Base-by-base conservation (phyloP, 1,140 invertebrate genomes). In the Drosophila repleta region DNA sequence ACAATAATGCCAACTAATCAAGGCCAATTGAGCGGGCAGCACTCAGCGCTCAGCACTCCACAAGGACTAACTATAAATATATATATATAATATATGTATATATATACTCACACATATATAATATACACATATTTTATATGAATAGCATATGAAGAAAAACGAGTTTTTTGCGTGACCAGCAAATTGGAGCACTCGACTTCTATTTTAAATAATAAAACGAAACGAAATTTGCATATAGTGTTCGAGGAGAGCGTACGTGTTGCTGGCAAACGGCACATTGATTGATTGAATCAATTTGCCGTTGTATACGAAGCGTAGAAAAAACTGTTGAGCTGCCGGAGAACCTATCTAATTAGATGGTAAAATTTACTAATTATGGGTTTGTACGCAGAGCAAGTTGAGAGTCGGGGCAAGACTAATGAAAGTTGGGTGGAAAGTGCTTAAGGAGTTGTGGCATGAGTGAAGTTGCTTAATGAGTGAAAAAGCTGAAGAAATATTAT, bases 81-180 rank as follows among this genome's bases (percentile, higher is more conserved):
- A 43, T 17, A 41, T 8, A 7, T 21, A 53, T 7, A 18, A 11
- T 15, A 65, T 62, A 1, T 41, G 37, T 21, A 55, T 29, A 32
- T 13, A 58, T 41, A 51, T 35, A 55, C 29, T 29, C 37, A 51
- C 35, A 11, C 18, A 37, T 62, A 39, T 57, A 66, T 29, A 55
- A 26, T 26, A 26, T 53, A 63, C 39, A 8, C 41, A 32, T 51
- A 46, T 62, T 64, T 56, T 68, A 48, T 74, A 85, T 85, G 77
- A 77, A 81, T 87, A 76, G 69, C 81, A 87, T 74, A 77, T 85
- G 81, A 74, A 87, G 78, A 87, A 80, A 85, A 87, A 85, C 74
- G 82, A 85, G 69, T 68, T 65, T 73, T 64, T 87, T 78, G 81
- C 81, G 82, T 87, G 82, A 81, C 82, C 82, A 67, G 56, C 60